Conservation (phyloP, 2,888 invertebrate species). For the Elegia similella region DNA sequence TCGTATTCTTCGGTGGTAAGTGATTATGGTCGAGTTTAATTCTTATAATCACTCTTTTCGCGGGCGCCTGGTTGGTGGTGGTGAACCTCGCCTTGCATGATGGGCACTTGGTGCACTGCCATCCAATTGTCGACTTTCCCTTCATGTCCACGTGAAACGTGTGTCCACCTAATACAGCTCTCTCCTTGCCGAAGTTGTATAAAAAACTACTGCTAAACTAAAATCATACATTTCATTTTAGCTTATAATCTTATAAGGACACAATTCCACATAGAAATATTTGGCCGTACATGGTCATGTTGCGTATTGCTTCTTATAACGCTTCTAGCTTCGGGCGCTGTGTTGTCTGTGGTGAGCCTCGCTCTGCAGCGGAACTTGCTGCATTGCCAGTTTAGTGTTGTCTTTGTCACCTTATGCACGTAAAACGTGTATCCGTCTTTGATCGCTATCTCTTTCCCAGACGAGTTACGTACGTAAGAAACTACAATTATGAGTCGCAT, state of each 20-base stretch:
- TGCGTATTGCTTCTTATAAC: neutral
- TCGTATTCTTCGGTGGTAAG: neutral
- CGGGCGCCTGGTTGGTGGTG: neutral
- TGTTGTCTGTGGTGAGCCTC: constrained; percentile 17
- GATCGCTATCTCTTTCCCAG: neutral
- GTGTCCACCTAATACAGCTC: neutral
- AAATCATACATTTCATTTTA: no score
- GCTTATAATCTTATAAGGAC: neutral
- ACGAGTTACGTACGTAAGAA: neutral
- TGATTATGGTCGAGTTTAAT: neutral
- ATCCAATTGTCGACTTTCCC: neutral
- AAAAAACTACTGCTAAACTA: no score
- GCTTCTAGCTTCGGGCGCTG: neutral
- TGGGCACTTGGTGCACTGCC: constrained; percentile 21
- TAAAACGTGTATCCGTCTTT: neutral
- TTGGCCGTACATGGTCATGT: neutral
- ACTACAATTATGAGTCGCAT: neutral
- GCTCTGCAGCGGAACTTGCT: constrained; percentile 24
- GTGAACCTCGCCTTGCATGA: constrained; percentile 24
- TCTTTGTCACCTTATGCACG: neutral
- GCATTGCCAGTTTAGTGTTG: constrained; percentile 22
- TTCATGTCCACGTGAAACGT: neutral
- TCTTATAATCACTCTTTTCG: neutral
- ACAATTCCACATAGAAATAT: neutral
- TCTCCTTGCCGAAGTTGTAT: neutral